Evolutionary conservation across 2,888 invertebrate genomes (phyloP), one percentile per base, ranked within the genome.

Genomic region (Salpingus planirostris): DNA sequence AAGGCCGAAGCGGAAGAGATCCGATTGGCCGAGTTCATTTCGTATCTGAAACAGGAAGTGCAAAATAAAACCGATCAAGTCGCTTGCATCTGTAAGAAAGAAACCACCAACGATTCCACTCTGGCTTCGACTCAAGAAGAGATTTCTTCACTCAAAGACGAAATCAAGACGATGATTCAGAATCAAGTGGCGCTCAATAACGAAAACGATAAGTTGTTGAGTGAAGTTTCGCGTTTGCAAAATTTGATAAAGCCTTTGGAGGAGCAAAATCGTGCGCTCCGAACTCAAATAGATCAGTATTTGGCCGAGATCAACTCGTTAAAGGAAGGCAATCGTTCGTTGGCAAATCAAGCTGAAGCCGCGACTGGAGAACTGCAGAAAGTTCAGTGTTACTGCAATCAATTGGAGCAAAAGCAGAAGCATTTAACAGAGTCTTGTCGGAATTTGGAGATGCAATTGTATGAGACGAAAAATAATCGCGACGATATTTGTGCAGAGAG

Each of bases 401-500:
- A 40, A 24, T 23, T 50, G 27, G 42, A 46, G 21, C 47, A 48
- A 21, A 54, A 54, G 21, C 50, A 56, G 42, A 54, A 59, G 45
- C 46, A 44, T 25, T 49, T 53, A 27, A 33, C 42, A 3, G 57
- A 60, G 31, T 48, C 51, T 2, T 37, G 59, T 11, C 50, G 51
- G 24, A 50, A 43, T 34, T 42, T 65, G 12, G 59, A 65, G 41
- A 43, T 49, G 14, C 60, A 65, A 39, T 38, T 63, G 15, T 44
- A 43, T 3, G 56, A 61, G 12, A 37, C 56, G 5, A 54, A 53
- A 43, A 47, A 44, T 29, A 52, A 43, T 30, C 52, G 55, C 8
- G 58, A 63, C 27, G 60, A 59, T 36, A 49, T 66, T 13, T 59
- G 58, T 36, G 42, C 38, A 12, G 64, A 66, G 44, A 62, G 64